phyloP scores from a whole-genome alignment of 2,113 vertebrate species.

The Empidonax alnorum region DNA sequence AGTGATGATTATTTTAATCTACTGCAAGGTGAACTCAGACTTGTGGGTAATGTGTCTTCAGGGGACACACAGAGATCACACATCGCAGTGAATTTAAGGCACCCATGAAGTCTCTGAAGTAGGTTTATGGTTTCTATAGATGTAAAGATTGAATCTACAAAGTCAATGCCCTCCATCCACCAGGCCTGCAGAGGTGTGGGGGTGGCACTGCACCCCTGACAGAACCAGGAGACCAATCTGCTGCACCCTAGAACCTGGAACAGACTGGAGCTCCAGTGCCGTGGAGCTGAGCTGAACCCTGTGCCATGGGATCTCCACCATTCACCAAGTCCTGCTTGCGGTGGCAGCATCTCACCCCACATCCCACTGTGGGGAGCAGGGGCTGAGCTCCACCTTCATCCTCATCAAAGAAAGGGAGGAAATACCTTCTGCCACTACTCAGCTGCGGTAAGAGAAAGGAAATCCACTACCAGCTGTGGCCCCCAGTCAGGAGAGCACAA shows the following conservation, averaged over 20 bases:
- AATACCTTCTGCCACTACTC: background rate
- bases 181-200: background rate
- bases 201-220: background rate
- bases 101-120: background rate
- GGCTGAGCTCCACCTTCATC: background rate
- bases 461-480: background rate
- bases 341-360: background rate
- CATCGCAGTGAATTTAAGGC: background rate
- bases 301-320: background rate
- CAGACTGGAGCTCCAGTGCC: too few relatives aligned
- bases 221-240: accelerated
- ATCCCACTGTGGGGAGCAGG: background rate
- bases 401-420: background rate
- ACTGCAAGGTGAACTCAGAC: background rate
- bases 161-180: background rate
- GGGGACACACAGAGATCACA: background rate
- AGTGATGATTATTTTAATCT: background rate
- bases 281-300: background rate
- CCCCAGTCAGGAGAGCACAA: background rate
- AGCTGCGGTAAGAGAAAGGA: background rate
- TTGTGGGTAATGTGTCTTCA: background rate
- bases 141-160: background rate
- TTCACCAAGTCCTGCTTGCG: background rate
- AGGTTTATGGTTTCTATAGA: background rate
- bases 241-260: background rate